Percentiles rank a stretch among this genome's conserved stretches.
These are phyloP conservation scores for Aurelia aurita DNA, from an alignment of 30 jellyfish, hydroid and myxozoan species.

Conservation along the genomic window DNA sequence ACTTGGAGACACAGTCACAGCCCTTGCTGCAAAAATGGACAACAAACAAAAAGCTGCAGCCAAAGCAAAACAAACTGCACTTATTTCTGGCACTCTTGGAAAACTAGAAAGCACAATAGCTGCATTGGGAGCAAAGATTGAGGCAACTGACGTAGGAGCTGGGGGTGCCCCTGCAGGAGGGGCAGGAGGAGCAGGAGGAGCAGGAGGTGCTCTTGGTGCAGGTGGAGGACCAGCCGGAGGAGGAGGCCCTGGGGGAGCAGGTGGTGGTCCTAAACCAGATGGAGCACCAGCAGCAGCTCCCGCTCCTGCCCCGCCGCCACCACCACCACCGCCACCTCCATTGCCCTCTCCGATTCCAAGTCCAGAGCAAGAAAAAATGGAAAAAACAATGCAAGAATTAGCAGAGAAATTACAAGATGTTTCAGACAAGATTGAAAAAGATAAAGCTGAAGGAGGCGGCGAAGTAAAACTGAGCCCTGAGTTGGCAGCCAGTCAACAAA, in stretches of 20 bases:
- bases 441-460: constrained; percentile 51
- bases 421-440: constrained; percentile 81
- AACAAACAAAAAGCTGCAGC: constrained; percentile 82
- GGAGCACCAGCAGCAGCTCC: constrained; percentile 38
- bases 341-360: constrained; percentile 56
- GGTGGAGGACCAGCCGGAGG: constrained; percentile 58
- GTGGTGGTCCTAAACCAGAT: constrained; percentile 11
- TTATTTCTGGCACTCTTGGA: constrained; percentile 72
- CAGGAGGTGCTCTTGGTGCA: constrained; percentile 50
- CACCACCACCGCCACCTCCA: constrained; percentile 51
- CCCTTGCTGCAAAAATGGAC: constrained; percentile 82
- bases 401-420: constrained; percentile 92
- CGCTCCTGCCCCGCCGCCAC: constrained; percentile 8
- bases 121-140: constrained; percentile 81
- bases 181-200: constrained; percentile 75
- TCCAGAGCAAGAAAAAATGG: constrained; percentile 84
- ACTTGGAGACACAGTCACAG: constrained; percentile 90
- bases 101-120: constrained; percentile 86
- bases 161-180: constrained; percentile 16
- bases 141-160: constrained; percentile 56
- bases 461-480: constrained; percentile 78
- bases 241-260: constrained; percentile 58
- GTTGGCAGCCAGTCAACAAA: constrained; percentile 71
- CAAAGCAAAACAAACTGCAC: constrained; percentile 87
- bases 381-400: constrained; percentile 77